phyloP scores from a whole-genome alignment of 2,888 invertebrate species.

The Eugnorisma glareosa region DNA sequence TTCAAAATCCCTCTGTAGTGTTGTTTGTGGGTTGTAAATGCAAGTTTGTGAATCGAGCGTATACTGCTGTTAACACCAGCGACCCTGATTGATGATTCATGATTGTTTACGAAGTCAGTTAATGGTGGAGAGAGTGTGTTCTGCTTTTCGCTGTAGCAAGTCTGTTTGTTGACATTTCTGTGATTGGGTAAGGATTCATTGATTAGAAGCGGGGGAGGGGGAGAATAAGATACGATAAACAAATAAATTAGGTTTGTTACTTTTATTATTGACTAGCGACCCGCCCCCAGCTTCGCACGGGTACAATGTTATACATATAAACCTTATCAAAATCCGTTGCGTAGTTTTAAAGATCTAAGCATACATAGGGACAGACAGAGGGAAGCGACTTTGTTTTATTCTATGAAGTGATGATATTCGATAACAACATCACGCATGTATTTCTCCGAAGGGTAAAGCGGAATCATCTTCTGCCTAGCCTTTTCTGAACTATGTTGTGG shows the following conservation, averaged over 20 bases:
- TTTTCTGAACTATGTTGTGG: no score
- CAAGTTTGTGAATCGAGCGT: slow-evolving; percentile 47
- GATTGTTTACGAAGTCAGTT: slow-evolving; percentile 67
- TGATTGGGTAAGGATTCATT: slow-evolving; percentile 20
- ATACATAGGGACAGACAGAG: no score
- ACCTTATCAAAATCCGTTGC: no score
- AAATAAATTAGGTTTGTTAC: neutral
- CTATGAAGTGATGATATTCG: no score
- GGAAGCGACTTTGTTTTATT: no score
- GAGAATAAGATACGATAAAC: neutral
- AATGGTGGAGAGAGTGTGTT: slow-evolving; percentile 54
- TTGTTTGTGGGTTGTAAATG: slow-evolving; percentile 2
- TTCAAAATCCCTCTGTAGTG: slow-evolving; percentile 9
- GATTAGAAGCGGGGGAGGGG: neutral
- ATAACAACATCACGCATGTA: neutral
- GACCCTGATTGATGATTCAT: slow-evolving; percentile 72
- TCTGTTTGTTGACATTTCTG: slow-evolving; percentile 39
- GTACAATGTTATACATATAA: no score
- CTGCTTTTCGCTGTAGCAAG: slow-evolving; percentile 48
- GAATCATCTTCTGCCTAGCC: no score
- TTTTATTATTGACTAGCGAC: neutral
- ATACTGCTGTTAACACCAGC: slow-evolving; percentile 63
- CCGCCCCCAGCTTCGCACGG: no score
- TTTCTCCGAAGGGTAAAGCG: neutral
- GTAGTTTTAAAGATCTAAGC: no score